Percentiles rank a stretch among this genome's conserved stretches.
Conservation (phyloP, 2,797 vertebrate species). For the Acrossocheilus wenchowensis region DNA sequence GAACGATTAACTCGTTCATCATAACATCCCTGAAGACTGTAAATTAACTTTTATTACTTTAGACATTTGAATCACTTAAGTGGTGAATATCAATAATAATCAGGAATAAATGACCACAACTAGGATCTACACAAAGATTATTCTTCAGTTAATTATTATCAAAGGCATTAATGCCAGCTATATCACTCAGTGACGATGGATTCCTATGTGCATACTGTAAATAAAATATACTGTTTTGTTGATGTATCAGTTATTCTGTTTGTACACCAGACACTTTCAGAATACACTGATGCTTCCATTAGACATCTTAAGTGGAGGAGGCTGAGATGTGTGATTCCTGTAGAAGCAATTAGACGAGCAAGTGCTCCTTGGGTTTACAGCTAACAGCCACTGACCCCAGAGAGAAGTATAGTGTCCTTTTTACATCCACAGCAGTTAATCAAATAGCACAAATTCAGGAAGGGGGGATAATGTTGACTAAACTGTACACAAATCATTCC, state of each 20-base stretch:
- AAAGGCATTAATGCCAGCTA: not conserved
- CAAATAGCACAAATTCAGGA: conserved; percentile 29
- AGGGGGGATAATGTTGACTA: not conserved
- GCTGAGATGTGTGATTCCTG: conserved; percentile 5
- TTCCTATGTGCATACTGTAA: not conserved
- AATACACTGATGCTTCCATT: conserved; percentile 5
- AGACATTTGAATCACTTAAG: not conserved
- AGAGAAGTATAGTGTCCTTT: conserved; percentile 32
- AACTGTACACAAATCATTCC: conserved; percentile 1
- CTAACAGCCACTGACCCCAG: conserved; percentile 15
- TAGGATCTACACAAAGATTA: not conserved
- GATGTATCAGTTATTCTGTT: not conserved
- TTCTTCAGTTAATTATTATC: not conserved
- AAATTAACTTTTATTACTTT: not conserved
- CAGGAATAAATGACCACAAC: not conserved
- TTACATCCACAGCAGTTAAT: conserved; percentile 32
- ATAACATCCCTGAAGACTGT: not conserved
- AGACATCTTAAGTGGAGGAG: not conserved
- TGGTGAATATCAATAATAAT: not conserved
- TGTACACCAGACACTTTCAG: not conserved
- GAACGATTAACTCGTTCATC: conserved; percentile 4
- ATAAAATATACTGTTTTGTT: not conserved
- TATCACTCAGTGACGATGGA: not conserved
- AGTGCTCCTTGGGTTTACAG: conserved; percentile 18
- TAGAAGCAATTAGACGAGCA: conserved; percentile 31